Evolutionary conservation across 2,797 vertebrate species (phyloP).

Genomic region (Coregonus suidteri): DNA sequence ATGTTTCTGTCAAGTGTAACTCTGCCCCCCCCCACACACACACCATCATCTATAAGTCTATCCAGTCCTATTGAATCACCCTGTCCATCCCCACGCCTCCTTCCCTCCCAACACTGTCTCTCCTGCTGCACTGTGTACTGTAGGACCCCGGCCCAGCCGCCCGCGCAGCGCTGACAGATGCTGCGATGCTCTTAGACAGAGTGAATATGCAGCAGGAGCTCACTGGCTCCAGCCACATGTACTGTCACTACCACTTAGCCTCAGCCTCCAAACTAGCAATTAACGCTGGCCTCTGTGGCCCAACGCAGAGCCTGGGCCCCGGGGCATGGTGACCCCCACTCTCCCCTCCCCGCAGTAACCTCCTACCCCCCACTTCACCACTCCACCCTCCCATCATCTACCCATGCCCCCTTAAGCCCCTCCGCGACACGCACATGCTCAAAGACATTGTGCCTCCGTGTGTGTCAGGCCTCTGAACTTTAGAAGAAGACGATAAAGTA

Average conservation of each 20-base stretch:
- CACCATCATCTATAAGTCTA: constrained; percentile 6
- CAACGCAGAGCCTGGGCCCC: constrained; percentile 37
- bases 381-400: constrained; percentile 50
- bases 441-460: constrained; percentile 43
- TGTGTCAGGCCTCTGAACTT: constrained; percentile 70
- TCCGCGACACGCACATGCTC: constrained; percentile 63
- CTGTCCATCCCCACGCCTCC: constrained; percentile 5
- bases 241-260: constrained; percentile 82
- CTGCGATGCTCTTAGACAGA: constrained; percentile 82
- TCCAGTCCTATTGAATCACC: constrained; percentile 9
- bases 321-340: constrained; percentile 62
- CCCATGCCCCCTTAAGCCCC: constrained; percentile 41
- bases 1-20: neutral
- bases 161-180: constrained; percentile 75
- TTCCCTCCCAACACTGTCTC: constrained; percentile 5
- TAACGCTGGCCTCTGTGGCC: constrained; percentile 63
- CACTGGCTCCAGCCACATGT: constrained; percentile 77
- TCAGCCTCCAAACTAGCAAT: constrained; percentile 87
- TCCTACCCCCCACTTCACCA: constrained; percentile 32
- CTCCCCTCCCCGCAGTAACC: constrained; percentile 43
- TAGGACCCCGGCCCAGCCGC: neutral
- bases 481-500: constrained; percentile 62
- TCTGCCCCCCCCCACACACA: neutral
- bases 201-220: constrained; percentile 86
- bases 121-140: neutral